Conservation (phyloP, 1,140 invertebrate species). For the Calycopis cecrops region DNA sequence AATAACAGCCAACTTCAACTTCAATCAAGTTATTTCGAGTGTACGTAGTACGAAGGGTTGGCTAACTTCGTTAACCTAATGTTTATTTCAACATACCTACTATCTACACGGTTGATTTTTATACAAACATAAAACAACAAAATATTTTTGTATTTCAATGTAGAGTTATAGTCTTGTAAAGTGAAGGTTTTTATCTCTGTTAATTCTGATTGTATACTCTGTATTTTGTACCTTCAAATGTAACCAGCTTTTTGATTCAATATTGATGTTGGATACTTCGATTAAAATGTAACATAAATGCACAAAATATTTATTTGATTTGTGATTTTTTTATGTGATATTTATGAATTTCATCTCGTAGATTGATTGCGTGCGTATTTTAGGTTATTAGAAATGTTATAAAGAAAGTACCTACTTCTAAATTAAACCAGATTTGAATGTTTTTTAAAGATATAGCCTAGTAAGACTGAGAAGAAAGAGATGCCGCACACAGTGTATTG, state of each 20-base stretch:
- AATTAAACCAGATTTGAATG: no score
- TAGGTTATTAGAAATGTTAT: no score
- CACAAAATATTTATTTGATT: conserved; percentile 1
- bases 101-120: conserved; percentile 12
- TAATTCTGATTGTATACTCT: conserved; percentile 20
- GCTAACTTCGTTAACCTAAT: no score
- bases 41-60: no score
- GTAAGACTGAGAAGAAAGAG: no score
- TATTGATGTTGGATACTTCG: no score
- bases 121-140: conserved; percentile 14
- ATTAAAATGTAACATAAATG: neutral
- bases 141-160: conserved; percentile 26
- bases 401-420: no score
- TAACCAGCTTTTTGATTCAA: conserved; percentile 15
- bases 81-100: neutral
- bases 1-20: no score
- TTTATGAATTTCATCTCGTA: neutral
- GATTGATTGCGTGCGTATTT: no score
- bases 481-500: no score
- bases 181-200: conserved; percentile 20
- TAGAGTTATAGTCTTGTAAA: conserved; percentile 20
- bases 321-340: conserved; percentile 1
- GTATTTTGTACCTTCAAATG: conserved; percentile 26
- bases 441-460: no score
- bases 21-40: no score